Conservation (phyloP, 2,113 vertebrate species). For the Percopsis transmontana region DNA sequence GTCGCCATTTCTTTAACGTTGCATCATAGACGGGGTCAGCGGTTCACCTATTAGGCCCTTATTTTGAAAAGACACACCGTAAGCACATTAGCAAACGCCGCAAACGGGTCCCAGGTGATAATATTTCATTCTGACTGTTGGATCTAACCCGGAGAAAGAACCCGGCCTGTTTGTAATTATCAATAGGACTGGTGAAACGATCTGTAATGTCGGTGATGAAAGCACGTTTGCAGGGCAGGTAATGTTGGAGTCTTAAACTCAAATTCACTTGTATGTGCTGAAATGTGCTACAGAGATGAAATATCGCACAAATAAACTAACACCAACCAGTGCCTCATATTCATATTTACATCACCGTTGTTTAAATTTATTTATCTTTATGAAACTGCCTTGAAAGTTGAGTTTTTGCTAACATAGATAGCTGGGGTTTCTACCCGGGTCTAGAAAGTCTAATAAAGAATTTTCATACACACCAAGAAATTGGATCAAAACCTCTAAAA, state of each 20-base stretch:
- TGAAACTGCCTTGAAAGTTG: no score
- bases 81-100: neutral
- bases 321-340: neutral
- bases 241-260: neutral
- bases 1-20: constrained; percentile 1
- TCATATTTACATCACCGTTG: constrained; percentile 1
- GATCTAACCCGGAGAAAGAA: neutral
- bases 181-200: neutral
- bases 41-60: no score
- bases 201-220: neutral
- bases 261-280: neutral
- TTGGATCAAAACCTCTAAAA: neutral
- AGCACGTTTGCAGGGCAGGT: neutral
- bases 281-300: neutral
- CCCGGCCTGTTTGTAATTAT: neutral
- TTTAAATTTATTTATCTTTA: no score
- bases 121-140: neutral
- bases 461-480: neutral
- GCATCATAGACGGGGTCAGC: neutral
- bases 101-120: neutral
- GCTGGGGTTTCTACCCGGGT: neutral
- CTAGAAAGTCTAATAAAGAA: neutral
- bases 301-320: neutral
- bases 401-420: no score
- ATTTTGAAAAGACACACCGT: no score